Conservation (phyloP, 2,888 invertebrate genomes). For the Calephelis perditalis region DNA sequence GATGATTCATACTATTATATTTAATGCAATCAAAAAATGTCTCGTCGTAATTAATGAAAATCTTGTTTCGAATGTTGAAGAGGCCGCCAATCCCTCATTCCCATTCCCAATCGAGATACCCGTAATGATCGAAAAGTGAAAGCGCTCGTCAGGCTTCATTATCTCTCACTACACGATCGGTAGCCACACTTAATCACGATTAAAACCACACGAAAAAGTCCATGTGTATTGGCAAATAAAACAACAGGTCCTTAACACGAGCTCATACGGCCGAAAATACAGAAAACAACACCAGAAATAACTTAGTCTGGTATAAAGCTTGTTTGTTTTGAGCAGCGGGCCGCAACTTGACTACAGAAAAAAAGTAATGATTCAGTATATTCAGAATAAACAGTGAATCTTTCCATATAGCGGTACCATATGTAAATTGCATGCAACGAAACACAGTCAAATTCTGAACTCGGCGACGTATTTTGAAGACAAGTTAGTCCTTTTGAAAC, state of each 20-base stretch:
- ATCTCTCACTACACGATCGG: constrained; percentile 54
- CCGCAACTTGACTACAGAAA: constrained; percentile 49
- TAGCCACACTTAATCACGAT: constrained; percentile 60
- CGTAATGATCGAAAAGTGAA: constrained; percentile 67
- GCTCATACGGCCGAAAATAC: constrained; percentile 28
- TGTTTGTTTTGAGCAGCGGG: constrained; percentile 59
- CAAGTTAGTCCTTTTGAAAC: constrained; percentile 11
- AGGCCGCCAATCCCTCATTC: constrained; percentile 36
- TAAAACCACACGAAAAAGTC: constrained; percentile 43
- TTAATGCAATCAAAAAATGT: constrained; percentile 3
- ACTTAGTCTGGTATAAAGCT: constrained; percentile 39
- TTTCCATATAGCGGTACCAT: constrained; percentile 66
- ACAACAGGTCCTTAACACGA: not conserved
- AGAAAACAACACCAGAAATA: constrained; percentile 28
- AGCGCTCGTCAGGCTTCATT: constrained; percentile 54
- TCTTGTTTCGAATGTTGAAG: constrained; percentile 31
- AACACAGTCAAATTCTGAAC: constrained; percentile 44
- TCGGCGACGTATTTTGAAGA: constrained; percentile 32
- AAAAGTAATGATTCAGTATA: constrained; percentile 61
- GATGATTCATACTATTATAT: not conserved
- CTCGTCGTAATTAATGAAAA: constrained; percentile 29
- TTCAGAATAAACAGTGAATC: constrained; percentile 40
- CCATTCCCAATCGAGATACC: constrained; percentile 36
- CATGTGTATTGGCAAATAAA: constrained; percentile 11
- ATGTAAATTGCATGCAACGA: constrained; percentile 60